phyloP scores from a whole-genome alignment of 2,888 invertebrate species.

The Rotaria macrura region DNA sequence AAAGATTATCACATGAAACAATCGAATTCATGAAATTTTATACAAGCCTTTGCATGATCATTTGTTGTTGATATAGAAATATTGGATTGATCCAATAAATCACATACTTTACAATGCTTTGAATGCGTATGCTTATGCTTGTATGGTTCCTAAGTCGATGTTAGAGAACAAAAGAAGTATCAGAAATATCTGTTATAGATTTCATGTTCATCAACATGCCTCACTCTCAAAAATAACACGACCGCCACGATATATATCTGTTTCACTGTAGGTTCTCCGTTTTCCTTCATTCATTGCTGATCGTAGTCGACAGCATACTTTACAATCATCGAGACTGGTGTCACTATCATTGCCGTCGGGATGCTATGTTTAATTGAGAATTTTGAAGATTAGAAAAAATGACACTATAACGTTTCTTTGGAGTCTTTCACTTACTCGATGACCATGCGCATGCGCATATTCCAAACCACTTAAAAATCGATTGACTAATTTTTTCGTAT shows the following conservation, averaged over 20 bases:
- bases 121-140: background rate
- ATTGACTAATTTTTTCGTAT: background rate
- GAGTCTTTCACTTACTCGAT: background rate
- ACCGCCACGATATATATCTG: background rate
- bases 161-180: too few species aligned
- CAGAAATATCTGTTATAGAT: too few species aligned
- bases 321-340: background rate
- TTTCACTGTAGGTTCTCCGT: background rate
- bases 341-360: background rate
- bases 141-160: too few species aligned
- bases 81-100: background rate
- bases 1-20: background rate
- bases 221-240: background rate
- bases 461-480: background rate
- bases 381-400: too few species aligned
- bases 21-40: background rate
- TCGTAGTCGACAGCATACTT: background rate
- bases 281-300: background rate
- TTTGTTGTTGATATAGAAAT: background rate
- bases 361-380: background rate
- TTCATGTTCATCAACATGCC: too few species aligned
- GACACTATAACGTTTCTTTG: too few species aligned
- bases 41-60: background rate
- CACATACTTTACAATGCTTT: background rate
- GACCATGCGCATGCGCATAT: background rate